These are phyloP conservation scores for Bombus terrestris DNA, from an alignment of 1,140 invertebrate species.

Conservation along the genomic window DNA sequence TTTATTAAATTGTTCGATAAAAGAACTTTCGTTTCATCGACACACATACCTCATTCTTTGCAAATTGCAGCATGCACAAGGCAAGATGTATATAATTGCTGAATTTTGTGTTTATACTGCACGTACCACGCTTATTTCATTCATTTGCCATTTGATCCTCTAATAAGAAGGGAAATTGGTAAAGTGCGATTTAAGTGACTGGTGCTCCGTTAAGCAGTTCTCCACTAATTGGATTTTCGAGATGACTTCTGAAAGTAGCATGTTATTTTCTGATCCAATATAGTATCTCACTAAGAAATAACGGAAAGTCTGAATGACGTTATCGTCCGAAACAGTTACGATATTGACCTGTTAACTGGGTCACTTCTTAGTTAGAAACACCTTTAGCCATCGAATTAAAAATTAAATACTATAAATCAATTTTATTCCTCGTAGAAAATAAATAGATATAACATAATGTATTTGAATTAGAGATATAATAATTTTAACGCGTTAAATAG, in stretches of 20 bases:
- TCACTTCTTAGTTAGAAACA: neutral
- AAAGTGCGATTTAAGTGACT: neutral
- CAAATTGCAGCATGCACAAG: neutral
- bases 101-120: neutral
- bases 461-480: neutral
- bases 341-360: neutral
- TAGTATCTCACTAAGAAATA: neutral
- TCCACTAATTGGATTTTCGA: too few species aligned
- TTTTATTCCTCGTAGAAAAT: neutral
- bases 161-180: neutral
- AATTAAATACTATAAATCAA: neutral
- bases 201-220: too few species aligned
- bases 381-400: neutral
- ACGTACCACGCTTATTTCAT: neutral
- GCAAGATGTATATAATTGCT: neutral
- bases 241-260: neutral
- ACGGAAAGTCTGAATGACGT: neutral
- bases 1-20: neutral
- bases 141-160: neutral
- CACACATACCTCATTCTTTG: neutral
- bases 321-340: neutral
- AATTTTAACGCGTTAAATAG: neutral
- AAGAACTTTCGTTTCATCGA: neutral
- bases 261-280: neutral
- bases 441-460: neutral